Evolutionary conservation across 2,797 vertebrate genomes (phyloP).

Genomic region (Pyrocephalus nanus): DNA sequence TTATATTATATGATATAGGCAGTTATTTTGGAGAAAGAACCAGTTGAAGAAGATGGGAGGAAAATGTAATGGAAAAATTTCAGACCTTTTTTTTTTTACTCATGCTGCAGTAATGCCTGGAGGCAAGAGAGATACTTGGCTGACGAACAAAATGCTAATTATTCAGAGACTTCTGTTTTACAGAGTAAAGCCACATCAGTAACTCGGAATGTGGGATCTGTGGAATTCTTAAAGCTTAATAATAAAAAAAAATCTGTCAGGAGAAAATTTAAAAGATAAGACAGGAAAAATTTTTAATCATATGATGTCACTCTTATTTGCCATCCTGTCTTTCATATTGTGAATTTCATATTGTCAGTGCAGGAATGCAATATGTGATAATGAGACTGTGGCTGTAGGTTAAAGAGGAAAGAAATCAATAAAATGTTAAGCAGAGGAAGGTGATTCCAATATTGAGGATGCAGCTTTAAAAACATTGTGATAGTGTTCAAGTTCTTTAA

Average conservation of each 20-base stretch:
- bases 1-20: fast-evolving
- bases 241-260: background rate
- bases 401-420: background rate
- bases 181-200: background rate
- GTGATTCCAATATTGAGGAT: background rate
- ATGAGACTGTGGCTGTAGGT: background rate
- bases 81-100: background rate
- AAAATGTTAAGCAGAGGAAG: background rate
- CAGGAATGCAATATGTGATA: background rate
- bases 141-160: slow-evolving; percentile 49
- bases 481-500: background rate
- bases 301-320: background rate
- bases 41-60: background rate
- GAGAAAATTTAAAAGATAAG: background rate
- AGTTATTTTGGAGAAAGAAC: background rate
- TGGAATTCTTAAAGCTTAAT: background rate
- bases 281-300: background rate
- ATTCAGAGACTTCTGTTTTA: slow-evolving; percentile 23
- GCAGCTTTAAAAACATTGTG: background rate
- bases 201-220: background rate
- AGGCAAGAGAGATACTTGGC: slow-evolving; percentile 30
- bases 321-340: background rate
- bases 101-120: background rate
- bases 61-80: background rate
- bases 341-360: background rate